Conservation (phyloP, 2,888 invertebrate species). For the Mesorhabditis spiculigera region DNA sequence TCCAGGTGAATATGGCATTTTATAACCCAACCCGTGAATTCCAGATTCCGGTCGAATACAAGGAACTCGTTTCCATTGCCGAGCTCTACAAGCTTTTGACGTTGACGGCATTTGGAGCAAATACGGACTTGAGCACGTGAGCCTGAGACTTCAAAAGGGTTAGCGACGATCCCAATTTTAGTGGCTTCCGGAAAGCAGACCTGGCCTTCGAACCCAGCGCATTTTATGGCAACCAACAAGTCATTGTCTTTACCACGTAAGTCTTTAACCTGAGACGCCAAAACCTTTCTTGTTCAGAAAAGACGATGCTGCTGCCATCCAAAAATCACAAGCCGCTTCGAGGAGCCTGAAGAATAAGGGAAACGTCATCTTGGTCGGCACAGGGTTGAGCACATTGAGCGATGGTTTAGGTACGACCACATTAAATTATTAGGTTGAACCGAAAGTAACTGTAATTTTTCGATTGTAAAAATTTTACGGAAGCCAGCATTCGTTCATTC, state of each 20-base stretch:
- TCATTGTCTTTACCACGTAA: neutral
- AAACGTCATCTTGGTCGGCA: neutral
- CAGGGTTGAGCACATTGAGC: neutral
- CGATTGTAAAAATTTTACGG: no score
- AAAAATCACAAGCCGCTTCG: neutral
- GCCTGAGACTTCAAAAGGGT: no score
- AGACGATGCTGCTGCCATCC: neutral
- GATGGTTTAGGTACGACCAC: neutral
- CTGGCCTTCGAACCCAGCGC: neutral
- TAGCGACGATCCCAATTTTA: no score
- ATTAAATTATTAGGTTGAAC: no score
- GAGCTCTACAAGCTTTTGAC: neutral
- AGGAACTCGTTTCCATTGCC: neutral
- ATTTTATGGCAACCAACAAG: neutral
- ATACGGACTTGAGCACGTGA: neutral
- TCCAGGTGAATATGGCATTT: slow-evolving; percentile 2
- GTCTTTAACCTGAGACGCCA: neutral
- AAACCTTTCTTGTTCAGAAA: neutral
- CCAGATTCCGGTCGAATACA: slow-evolving; percentile 3
- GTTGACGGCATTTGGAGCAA: neutral
- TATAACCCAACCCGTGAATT: neutral
- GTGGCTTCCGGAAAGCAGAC: slow-evolving; percentile 2
- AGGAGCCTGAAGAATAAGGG: neutral
- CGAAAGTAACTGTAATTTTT: no score
- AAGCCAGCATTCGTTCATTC: no score